Evolutionary conservation across 2,113 vertebrate species (phyloP).

Genomic region (Chionomys nivalis): DNA sequence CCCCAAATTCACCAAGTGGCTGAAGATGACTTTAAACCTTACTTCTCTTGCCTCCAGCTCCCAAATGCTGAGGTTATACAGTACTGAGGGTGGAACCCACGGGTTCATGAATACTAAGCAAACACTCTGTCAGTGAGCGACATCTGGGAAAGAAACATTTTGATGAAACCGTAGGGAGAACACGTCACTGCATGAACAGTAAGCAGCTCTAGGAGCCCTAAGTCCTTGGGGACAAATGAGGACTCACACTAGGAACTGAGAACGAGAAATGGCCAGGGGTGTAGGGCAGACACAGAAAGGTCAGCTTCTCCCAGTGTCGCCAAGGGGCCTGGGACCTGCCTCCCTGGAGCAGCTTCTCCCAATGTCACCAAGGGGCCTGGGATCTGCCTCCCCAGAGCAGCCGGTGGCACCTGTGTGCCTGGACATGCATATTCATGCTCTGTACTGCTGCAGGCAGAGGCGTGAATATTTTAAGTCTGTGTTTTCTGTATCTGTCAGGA

Average conservation of each 20-base stretch:
- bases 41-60: not conserved
- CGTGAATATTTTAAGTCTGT: not conserved
- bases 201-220: not conserved
- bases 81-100: not conserved
- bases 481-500: conserved; percentile 27
- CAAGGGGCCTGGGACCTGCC: not conserved
- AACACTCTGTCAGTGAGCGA: not conserved
- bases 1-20: not conserved
- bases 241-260: not conserved
- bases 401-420: conserved; percentile 7
- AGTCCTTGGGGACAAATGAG: not conserved
- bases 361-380: not conserved
- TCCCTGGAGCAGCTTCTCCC: not conserved
- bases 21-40: not conserved
- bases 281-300: not conserved
- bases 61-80: not conserved
- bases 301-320: not conserved
- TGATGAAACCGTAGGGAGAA: not conserved
- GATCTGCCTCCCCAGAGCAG: not conserved
- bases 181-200: not conserved
- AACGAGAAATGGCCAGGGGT: not conserved
- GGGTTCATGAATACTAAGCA: not conserved
- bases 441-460: not conserved
- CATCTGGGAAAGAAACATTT: not conserved
- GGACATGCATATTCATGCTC: not conserved